These are phyloP conservation scores for Sinocyclocheilus grahami DNA, from an alignment of 2,113 vertebrate genomes.

Conservation along the genomic window DNA sequence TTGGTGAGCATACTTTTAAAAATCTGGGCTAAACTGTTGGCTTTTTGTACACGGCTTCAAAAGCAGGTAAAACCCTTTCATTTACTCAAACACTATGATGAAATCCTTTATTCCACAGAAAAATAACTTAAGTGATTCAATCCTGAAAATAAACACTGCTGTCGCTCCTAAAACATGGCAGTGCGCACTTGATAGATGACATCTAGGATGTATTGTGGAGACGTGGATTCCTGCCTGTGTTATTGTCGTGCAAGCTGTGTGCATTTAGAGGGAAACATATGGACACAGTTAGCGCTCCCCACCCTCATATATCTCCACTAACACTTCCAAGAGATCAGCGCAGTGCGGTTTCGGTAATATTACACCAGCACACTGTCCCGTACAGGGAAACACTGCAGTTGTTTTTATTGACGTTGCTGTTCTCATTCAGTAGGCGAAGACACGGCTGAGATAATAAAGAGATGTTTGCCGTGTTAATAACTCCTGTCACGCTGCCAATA, in stretches of 20 bases:
- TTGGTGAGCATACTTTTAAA: too few relatives aligned
- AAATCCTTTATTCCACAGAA: not conserved
- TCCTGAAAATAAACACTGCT: constrained; percentile 7
- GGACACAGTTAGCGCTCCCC: constrained; percentile 11
- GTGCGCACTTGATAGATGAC: not conserved
- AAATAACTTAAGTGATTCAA: not conserved
- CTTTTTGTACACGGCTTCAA: not conserved
- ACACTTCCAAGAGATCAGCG: constrained; percentile 6
- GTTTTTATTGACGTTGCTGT: constrained; percentile 1
- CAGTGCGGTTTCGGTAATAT: not conserved
- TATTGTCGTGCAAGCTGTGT: constrained; percentile 37
- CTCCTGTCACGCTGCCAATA: constrained; percentile 17
- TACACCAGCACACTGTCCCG: not conserved
- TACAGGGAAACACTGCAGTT: constrained; percentile 5
- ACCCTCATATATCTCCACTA: constrained; percentile 13
- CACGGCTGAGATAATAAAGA: not conserved
- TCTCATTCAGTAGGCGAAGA: not conserved
- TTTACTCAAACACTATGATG: not conserved
- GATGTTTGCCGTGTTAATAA: constrained; percentile 2
- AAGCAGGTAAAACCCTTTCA: not conserved
- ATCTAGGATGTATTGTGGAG: not conserved
- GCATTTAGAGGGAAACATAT: constrained; percentile 40
- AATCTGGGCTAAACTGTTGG: not conserved
- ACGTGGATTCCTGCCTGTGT: not conserved
- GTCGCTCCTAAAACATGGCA: not conserved